Evolutionary conservation across 2,888 invertebrate genomes (phyloP), one percentile per base, ranked within the genome.

Genomic region (Anaspis maculata): DNA sequence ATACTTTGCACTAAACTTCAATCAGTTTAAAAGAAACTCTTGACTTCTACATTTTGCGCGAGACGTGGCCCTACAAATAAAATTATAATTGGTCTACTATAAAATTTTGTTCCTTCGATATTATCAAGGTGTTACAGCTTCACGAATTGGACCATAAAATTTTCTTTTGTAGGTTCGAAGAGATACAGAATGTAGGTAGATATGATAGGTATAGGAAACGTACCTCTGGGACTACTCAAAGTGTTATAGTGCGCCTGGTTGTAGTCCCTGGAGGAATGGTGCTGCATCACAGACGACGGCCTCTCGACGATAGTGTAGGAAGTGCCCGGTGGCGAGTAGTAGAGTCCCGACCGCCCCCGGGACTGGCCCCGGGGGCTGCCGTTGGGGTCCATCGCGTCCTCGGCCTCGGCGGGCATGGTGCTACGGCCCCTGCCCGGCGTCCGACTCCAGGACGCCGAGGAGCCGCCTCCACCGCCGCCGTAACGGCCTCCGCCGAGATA

Each of bases 301-400:
- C 86, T 72, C 68, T 88, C 88, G 56, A 88, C 81, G 64, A 88
- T 88, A 57, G 88, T 88, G 67, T 88, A 88, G 37, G 85, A 86
- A 46, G 88, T 88, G 42, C 88, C 88, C 15, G 88, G 88, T 35
- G 88, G 88, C 45, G 87, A 88, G 66, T 87, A 88, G 67, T 88
- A 88, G 44, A 81, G 71, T 45, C 83, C 78, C 46, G 83, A 74
- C 27, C 79, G 74, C 44, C 74, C 72, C 49, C 79, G 68, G 62
- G 52, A 42, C 27, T 50, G 51, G 46, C 62, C 54, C n/a, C 64
- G 46, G 51, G 65, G 61, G 57, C 67, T 58, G 49, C 65, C 52
- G 52, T 59, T 53, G 65, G 71, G 70, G 56, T 71, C 71, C 62
- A 72, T 69, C 56, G 69, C 64, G 64, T 73, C 72, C 57, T 74